phyloP scores from a whole-genome alignment of 2,113 vertebrate genomes.

The Morone saxatilis region DNA sequence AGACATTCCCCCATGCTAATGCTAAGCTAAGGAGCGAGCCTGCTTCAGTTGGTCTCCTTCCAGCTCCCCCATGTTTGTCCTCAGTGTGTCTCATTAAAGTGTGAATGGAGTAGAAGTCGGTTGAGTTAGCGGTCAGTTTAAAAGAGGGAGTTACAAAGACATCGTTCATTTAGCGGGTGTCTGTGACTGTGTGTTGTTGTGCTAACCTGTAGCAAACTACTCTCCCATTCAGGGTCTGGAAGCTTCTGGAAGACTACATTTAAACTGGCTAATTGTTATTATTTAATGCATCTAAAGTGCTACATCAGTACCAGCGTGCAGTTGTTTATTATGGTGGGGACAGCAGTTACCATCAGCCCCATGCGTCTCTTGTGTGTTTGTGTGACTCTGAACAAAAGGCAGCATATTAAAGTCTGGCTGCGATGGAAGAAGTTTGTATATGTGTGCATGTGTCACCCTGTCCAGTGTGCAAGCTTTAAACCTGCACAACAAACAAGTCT shows the following conservation, averaged over 20 bases:
- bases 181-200: not conserved
- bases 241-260: not conserved
- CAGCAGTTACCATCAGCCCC: not conserved
- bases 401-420: too few species aligned
- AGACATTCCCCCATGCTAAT: conserved; percentile 14
- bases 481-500: not conserved
- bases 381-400: not conserved
- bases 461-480: not conserved
- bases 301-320: not conserved
- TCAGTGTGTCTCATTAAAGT: not conserved
- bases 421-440: not conserved
- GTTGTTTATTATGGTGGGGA: too few species aligned
- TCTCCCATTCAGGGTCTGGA: not conserved
- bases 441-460: not conserved
- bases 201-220: not conserved
- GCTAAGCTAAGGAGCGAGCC: conserved; percentile 69
- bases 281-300: not conserved
- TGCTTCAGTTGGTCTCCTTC: not conserved
- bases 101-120: too few species aligned
- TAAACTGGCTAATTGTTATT: too few species aligned
- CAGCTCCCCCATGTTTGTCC: not conserved
- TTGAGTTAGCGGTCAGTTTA: not conserved
- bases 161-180: not conserved
- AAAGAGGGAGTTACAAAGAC: not conserved
- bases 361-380: not conserved